Evolutionary conservation across 2,888 invertebrate species (phyloP).

Genomic region (Euspilapteryx auroguttella): DNA sequence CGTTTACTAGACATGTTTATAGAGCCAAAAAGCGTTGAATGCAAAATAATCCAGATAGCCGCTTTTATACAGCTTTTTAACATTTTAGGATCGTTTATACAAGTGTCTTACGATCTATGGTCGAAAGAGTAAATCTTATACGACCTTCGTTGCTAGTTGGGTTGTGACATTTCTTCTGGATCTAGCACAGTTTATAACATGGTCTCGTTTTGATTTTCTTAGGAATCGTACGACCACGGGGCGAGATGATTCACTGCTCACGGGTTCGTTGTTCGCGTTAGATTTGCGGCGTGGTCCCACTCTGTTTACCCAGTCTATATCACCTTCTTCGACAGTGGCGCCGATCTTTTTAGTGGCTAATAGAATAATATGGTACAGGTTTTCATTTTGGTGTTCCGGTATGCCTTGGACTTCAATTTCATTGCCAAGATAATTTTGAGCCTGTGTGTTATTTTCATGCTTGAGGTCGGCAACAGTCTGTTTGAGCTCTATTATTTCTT

Average conservation of each 20-base stretch:
- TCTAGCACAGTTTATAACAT: conserved; percentile 10
- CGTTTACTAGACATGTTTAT: no score
- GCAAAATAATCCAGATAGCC: no score
- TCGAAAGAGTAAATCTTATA: no score
- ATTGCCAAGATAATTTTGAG: not conserved
- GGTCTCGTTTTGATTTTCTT: conserved; percentile 8
- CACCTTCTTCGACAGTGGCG: not conserved
- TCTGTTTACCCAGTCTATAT: conserved; percentile 1
- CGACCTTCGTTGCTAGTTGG: no score
- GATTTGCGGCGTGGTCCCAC: not conserved
- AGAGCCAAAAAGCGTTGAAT: no score
- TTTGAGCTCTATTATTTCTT: not conserved
- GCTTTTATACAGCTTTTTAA: no score
- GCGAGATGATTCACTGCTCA: conserved; percentile 4
- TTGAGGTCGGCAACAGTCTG: not conserved
- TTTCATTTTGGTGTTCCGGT: not conserved
- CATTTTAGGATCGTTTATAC: no score
- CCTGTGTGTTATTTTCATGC: conserved; percentile 1
- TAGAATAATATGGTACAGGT: not conserved
- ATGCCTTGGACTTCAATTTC: conserved; percentile 1
- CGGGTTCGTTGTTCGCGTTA: no score
- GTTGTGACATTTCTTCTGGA: conserved; percentile 9
- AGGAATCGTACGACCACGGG: conserved; percentile 10
- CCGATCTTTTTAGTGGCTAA: not conserved
- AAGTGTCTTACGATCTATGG: no score